These are phyloP conservation scores for Gandaritis pyraliata DNA, from an alignment of 2,888 invertebrate genomes.

Conservation along the genomic window DNA sequence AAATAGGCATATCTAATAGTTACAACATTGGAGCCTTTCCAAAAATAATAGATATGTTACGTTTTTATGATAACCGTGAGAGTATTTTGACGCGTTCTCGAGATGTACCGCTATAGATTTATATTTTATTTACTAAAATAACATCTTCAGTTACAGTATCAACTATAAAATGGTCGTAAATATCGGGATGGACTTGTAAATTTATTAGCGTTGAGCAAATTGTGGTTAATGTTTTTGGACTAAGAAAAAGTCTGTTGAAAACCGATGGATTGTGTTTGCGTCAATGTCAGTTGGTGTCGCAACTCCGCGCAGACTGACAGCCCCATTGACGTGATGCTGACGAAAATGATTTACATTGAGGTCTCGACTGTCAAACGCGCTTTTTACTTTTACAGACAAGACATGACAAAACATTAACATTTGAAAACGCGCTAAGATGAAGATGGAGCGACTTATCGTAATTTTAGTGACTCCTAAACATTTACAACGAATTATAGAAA, in stretches of 20 bases:
- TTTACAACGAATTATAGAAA: neutral
- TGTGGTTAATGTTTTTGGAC: conserved; percentile 44
- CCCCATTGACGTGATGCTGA: conserved; percentile 40
- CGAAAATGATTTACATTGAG: conserved; percentile 48
- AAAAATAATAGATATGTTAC: conserved; percentile 65
- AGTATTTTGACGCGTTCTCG: conserved; percentile 50
- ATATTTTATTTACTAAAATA: conserved; percentile 74
- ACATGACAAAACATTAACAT: conserved; percentile 29
- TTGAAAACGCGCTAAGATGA: conserved; percentile 10
- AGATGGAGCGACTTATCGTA: conserved; percentile 5
- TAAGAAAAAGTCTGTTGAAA: conserved; percentile 38
- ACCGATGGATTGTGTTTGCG: conserved; percentile 44
- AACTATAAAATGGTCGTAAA: conserved; percentile 65
- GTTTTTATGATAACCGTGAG: conserved; percentile 60
- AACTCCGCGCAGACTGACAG: conserved; percentile 33
- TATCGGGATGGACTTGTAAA: conserved; percentile 60
- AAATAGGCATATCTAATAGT: conserved; percentile 48
- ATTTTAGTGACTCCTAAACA: conserved; percentile 2
- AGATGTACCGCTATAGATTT: conserved; percentile 48
- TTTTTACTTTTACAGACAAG: conserved; percentile 39
- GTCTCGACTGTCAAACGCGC: conserved; percentile 43
- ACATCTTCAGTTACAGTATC: conserved; percentile 67
- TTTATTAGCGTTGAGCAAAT: conserved; percentile 62
- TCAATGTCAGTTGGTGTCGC: conserved; percentile 46
- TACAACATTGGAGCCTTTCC: conserved; percentile 67